A percentile compares a stretch with the other conserved stretches of the same genome.
phyloP scores from a whole-genome alignment of 2,113 vertebrate species.

The Butastur rufipennis region DNA sequence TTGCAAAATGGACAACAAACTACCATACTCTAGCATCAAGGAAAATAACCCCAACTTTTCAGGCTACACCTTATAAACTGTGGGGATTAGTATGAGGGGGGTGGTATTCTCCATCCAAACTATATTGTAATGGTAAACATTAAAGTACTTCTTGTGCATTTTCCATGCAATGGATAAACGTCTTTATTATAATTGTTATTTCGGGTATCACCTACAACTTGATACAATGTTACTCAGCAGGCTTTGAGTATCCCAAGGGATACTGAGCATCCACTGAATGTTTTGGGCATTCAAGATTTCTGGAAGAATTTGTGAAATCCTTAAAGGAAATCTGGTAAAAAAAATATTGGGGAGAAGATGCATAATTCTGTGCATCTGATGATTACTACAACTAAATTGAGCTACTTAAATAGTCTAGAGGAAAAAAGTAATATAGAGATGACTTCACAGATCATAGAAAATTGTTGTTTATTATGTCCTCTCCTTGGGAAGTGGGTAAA shows the following conservation, averaged over 20 bases:
- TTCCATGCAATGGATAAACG: not conserved
- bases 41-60: not conserved
- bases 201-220: not conserved
- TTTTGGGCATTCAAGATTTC: not conserved
- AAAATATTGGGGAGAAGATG: not conserved
- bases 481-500: not conserved
- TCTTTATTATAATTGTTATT: not conserved
- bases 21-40: not conserved
- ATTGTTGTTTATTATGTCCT: not conserved
- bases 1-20: not conserved
- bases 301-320: not conserved
- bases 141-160: not conserved
- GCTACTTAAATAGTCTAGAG: not conserved
- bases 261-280: not conserved
- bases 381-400: not conserved
- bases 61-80: not conserved
- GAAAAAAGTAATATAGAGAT: not conserved
- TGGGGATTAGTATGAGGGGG: rapidly evolving
- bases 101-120: not conserved
- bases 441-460: not conserved
- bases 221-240: not conserved
- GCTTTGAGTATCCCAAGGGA: not conserved
- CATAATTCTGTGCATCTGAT: not conserved
- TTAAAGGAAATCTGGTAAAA: not conserved
- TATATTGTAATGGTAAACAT: not conserved